Evolutionary conservation across 1,140 invertebrate species (phyloP).

Genomic region (Drosophila nebulosa): DNA sequence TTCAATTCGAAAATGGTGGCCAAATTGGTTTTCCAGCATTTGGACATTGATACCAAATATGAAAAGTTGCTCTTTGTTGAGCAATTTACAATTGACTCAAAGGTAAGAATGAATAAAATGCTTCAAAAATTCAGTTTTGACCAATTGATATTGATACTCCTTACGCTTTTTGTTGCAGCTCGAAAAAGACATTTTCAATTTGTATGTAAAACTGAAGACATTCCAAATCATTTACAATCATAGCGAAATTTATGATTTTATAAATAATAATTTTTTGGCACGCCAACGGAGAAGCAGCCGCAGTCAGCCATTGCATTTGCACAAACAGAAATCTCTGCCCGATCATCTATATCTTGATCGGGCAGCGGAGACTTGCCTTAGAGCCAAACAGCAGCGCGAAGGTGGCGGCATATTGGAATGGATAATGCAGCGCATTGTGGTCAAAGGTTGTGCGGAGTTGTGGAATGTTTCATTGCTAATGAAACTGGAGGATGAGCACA

Average conservation of each 20-base stretch:
- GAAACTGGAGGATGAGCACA: constrained; percentile 81
- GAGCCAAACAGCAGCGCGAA: constrained; percentile 18
- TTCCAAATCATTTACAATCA: constrained; percentile 88
- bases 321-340: constrained; percentile 63
- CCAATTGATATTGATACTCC: background rate
- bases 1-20: constrained; percentile 83
- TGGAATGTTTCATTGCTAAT: constrained; percentile 82
- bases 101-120: constrained; percentile 81
- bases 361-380: constrained; percentile 14
- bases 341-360: constrained; percentile 42
- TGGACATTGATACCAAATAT: constrained; percentile 84
- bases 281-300: constrained; percentile 42
- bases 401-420: constrained; percentile 72
- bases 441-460: constrained; percentile 85
- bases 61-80: constrained; percentile 86
- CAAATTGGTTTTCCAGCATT: constrained; percentile 85
- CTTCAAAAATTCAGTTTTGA: background rate
- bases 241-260: constrained; percentile 84
- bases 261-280: constrained; percentile 81
- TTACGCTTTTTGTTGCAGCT: constrained; percentile 82
- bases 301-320: constrained; percentile 49
- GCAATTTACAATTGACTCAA: constrained; percentile 87
- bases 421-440: constrained; percentile 82
- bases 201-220: constrained; percentile 86
- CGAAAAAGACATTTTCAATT: constrained; percentile 85